phyloP scores from a whole-genome alignment of 2,113 vertebrate species.

The Siniperca chuatsi region DNA sequence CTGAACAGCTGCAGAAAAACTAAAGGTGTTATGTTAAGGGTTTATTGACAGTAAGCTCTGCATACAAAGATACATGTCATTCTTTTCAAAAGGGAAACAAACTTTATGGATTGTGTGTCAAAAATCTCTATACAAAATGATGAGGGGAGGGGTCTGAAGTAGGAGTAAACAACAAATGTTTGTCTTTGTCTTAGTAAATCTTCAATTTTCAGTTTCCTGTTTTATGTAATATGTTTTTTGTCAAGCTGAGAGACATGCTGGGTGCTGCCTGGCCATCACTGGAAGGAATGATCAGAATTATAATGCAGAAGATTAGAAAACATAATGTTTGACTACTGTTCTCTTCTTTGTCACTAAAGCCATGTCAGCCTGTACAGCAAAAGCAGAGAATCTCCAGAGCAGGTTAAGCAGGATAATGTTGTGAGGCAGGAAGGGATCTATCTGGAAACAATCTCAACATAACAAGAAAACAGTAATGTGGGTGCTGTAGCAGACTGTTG shows the following conservation, averaged over 20 bases:
- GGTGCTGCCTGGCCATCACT: neutral
- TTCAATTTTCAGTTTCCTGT: neutral
- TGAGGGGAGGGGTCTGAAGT: neutral
- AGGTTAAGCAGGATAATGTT: no score
- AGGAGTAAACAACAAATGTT: neutral
- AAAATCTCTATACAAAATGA: neutral
- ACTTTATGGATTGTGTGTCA: neutral
- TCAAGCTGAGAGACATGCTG: neutral
- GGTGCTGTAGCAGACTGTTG: neutral
- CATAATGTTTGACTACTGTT: neutral
- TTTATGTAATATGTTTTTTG: no score
- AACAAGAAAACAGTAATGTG: neutral
- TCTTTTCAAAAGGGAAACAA: neutral
- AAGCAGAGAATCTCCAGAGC: neutral
- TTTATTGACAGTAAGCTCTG: neutral
- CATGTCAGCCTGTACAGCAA: neutral
- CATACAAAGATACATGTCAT: no score
- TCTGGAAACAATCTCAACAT: neutral
- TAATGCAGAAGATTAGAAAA: neutral
- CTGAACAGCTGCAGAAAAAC: neutral
- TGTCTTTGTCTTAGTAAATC: neutral
- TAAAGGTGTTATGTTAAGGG: neutral
- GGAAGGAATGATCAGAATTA: neutral
- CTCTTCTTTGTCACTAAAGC: neutral
- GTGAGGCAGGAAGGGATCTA: neutral